Evolutionary conservation across 2,797 vertebrate species (phyloP).

Genomic region (Micromesistius poutassou): DNA sequence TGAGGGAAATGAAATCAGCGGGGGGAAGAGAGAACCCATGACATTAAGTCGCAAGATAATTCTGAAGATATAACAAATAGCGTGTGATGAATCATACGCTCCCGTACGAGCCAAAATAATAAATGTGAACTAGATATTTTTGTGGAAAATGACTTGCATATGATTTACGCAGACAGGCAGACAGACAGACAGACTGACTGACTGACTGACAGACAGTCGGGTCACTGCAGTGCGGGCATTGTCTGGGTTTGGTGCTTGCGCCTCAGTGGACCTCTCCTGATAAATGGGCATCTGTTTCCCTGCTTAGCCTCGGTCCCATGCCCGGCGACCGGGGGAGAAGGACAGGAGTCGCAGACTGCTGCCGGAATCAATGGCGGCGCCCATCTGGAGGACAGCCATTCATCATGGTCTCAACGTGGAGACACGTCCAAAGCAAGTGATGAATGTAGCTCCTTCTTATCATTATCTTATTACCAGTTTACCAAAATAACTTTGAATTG

Average conservation of each 20-base stretch:
- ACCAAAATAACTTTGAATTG: too few relatives aligned
- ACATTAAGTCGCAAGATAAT: background rate
- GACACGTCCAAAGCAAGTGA: background rate
- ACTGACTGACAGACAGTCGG: slow-evolving; percentile 12
- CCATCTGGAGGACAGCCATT: slow-evolving; percentile 19
- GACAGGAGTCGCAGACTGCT: slow-evolving; percentile 28
- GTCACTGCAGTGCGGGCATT: slow-evolving; percentile 1
- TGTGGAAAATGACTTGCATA: background rate
- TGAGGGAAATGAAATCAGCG: background rate
- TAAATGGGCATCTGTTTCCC: slow-evolving; percentile 42
- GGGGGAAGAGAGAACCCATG: background rate
- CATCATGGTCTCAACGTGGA: slow-evolving; percentile 14
- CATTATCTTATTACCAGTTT: too few relatives aligned
- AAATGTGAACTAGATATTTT: background rate
- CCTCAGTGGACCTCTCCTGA: slow-evolving; percentile 31
- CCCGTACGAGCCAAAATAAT: background rate
- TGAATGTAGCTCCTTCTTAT: background rate
- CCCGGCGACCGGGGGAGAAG: slow-evolving; percentile 35
- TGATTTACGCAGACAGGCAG: background rate
- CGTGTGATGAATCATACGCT: background rate
- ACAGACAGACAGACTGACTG: slow-evolving; percentile 11
- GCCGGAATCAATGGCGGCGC: background rate
- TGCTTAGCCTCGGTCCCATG: slow-evolving; percentile 19
- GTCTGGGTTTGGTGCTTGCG: slow-evolving; percentile 18
- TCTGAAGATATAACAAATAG: background rate